phyloP scores from a whole-genome alignment of 2,888 invertebrate species.

The Diplolepis rosae region DNA sequence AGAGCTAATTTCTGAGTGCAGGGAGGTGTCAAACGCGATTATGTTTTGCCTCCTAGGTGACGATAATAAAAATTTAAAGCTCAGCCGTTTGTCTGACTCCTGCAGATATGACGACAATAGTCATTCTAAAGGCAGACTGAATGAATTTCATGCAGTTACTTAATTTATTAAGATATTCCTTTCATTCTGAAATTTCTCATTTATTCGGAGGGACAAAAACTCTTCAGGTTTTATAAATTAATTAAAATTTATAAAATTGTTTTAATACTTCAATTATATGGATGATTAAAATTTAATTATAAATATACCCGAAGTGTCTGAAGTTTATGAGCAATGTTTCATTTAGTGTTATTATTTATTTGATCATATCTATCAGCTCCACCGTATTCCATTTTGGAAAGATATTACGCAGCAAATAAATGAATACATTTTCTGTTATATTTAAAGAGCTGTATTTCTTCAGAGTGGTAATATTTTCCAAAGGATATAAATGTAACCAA shows the following conservation, averaged over 20 bases:
- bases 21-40: constrained; percentile 65
- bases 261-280: too few species aligned
- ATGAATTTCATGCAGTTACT: constrained; percentile 9
- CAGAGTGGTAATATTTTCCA: background rate
- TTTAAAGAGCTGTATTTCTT: background rate
- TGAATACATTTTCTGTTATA: background rate
- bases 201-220: background rate
- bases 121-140: background rate
- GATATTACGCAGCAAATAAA: background rate
- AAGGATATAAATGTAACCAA: too few species aligned
- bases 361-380: background rate
- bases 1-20: constrained; percentile 62
- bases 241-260: background rate
- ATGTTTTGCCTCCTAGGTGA: constrained; percentile 54
- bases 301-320: too few species aligned
- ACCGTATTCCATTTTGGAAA: background rate
- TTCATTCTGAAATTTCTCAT: constrained; percentile 13
- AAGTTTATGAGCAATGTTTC: too few species aligned
- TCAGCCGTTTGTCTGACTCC: constrained; percentile 42
- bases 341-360: background rate
- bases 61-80: constrained; percentile 61
- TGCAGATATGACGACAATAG: constrained; percentile 45
- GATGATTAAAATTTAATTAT: too few species aligned
- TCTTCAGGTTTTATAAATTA: background rate
- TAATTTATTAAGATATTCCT: background rate